Conservation (phyloP, 2,113 vertebrate species). For the Scortum barcoo region DNA sequence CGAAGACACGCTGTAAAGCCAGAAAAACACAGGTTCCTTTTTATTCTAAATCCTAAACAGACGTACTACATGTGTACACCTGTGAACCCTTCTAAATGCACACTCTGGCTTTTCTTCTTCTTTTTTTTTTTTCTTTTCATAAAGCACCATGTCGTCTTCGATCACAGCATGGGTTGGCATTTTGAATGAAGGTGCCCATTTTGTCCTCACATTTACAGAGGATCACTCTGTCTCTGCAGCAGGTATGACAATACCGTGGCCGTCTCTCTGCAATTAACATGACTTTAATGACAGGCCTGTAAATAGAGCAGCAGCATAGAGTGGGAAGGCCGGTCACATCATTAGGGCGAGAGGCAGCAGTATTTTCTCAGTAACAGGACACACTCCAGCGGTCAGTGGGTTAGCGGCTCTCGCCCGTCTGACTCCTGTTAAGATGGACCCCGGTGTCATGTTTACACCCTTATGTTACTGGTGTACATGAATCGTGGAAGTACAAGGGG, state of each 20-base stretch:
- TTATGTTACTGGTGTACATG: background rate
- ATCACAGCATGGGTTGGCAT: conserved; percentile 47
- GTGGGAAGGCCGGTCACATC: conserved; percentile 6
- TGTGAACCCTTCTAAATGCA: conserved; percentile 18
- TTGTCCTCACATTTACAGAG: conserved; percentile 22
- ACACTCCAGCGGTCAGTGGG: background rate
- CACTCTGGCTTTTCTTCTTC: background rate
- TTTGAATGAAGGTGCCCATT: conserved; percentile 47
- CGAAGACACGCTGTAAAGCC: background rate
- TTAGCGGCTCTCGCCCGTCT: background rate
- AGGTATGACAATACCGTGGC: conserved; percentile 37
- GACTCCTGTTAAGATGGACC: conserved; percentile 1
- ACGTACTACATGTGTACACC: background rate
- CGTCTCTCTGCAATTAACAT: conserved; percentile 33
- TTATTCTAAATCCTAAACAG: background rate
- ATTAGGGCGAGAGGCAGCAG: background rate
- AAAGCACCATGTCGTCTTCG: conserved; percentile 34
- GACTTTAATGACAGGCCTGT: conserved; percentile 41
- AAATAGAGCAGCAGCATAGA: conserved; percentile 36
- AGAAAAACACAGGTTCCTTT: background rate
- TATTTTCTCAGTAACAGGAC: conserved; percentile 12
- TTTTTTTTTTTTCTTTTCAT: background rate
- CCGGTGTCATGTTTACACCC: conserved; percentile 1
- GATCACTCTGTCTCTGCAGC: conserved; percentile 36
- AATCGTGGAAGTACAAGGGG: no score